These are phyloP conservation scores for Macrosiphum euphorbiae DNA, from an alignment of 2,888 invertebrate genomes.

Conservation along the genomic window DNA sequence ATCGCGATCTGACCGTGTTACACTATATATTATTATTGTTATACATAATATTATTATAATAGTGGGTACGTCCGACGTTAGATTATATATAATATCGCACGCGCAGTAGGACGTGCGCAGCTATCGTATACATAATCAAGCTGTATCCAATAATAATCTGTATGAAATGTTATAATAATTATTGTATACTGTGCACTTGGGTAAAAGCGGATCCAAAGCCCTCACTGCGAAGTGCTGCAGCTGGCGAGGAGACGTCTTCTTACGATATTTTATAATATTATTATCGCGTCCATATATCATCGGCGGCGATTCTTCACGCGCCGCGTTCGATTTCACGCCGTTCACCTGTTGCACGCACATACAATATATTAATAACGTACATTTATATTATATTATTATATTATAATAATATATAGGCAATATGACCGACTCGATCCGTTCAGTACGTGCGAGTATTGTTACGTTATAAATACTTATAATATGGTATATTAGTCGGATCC, in stretches of 20 bases:
- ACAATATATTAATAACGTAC: slow-evolving; percentile 2
- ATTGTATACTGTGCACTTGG: neutral
- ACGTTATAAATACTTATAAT: neutral
- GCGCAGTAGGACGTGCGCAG: slow-evolving; percentile 16
- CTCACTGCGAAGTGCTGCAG: neutral
- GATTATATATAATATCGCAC: neutral
- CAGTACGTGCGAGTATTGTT: neutral
- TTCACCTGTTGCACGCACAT: neutral
- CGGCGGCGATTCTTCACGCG: slow-evolving; percentile 25
- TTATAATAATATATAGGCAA: neutral
- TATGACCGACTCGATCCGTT: neutral
- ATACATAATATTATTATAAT: neutral
- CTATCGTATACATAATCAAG: too few relatives aligned
- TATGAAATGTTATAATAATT: too few relatives aligned
- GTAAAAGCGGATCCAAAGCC: neutral
- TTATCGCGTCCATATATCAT: neutral
- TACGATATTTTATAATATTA: neutral
- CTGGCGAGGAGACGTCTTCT: neutral
- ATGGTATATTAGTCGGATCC: neutral
- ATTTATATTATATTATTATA: neutral
- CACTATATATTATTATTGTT: neutral
- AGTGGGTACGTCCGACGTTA: neutral
- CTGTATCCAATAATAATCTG: too few relatives aligned
- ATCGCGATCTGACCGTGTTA: neutral
- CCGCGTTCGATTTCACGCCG: slow-evolving; percentile 45